These are phyloP conservation scores for Bursaphelenchus okinawaensis DNA, from an alignment of 2,888 invertebrate species.

Conservation along the genomic window DNA sequence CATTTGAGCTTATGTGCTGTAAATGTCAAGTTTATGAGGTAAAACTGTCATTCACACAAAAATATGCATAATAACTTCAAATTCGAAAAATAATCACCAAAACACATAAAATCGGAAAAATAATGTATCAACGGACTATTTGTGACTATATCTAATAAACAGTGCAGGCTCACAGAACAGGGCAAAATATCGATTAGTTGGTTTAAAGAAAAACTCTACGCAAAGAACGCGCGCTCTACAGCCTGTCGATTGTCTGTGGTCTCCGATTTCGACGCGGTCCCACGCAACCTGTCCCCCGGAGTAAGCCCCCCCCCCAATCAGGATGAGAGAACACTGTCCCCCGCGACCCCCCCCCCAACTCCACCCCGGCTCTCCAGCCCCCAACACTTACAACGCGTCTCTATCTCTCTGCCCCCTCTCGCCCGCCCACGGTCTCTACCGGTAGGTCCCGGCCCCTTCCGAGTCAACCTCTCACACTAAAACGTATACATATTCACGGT, in stretches of 20 bases:
- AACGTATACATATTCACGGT: not conserved
- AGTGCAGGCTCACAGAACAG: not conserved
- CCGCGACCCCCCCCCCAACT: not conserved
- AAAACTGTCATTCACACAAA: not conserved
- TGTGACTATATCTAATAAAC: not conserved
- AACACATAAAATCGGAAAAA: not conserved
- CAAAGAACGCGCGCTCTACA: not conserved
- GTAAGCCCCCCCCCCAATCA: not conserved
- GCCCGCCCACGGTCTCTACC: not conserved
- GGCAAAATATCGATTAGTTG: not conserved
- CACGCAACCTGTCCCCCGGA: not conserved
- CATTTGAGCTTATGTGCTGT: not conserved
- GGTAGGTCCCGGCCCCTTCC: not conserved
- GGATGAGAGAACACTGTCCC: not conserved
- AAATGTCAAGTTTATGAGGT: too few relatives aligned
- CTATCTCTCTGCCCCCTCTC: not conserved
- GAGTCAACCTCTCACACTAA: not conserved
- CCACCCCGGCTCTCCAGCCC: constrained; percentile 1
- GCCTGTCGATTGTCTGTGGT: not conserved
- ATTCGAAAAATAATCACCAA: not conserved
- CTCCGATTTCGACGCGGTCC: not conserved
- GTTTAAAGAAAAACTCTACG: not conserved
- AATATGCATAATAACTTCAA: not conserved
- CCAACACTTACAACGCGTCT: not conserved
- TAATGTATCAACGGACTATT: not conserved